Conservation (phyloP, 2,113 vertebrate species). For the Pelvicachromis taeniatus region DNA sequence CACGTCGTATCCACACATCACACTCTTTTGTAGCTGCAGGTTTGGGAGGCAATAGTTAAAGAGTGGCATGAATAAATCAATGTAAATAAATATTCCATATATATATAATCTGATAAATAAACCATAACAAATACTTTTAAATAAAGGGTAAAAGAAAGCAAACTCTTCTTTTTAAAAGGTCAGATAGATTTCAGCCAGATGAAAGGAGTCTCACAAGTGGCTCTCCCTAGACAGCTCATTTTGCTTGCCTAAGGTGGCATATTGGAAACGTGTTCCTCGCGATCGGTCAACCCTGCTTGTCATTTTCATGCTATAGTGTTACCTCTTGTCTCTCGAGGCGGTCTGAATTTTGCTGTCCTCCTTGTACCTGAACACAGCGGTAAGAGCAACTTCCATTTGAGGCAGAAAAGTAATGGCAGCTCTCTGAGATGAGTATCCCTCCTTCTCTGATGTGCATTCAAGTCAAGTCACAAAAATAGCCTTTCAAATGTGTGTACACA, state of each 20-base stretch:
- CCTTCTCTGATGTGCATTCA: slow-evolving; percentile 41
- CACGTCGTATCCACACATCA: slow-evolving; percentile 22
- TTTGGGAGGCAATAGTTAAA: slow-evolving; percentile 20
- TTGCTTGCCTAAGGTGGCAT: slow-evolving; percentile 49
- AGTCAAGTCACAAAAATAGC: slow-evolving; percentile 53
- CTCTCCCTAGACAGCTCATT: slow-evolving; percentile 51
- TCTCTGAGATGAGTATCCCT: slow-evolving; percentile 30
- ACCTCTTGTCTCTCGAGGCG: slow-evolving; percentile 10
- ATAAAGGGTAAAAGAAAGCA: slow-evolving; percentile 34
- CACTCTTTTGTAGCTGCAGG: slow-evolving; percentile 4
- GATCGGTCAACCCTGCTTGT: slow-evolving; percentile 42
- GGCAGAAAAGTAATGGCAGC: slow-evolving; percentile 26
- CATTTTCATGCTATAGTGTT: slow-evolving; percentile 37
- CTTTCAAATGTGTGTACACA: slow-evolving; percentile 32
- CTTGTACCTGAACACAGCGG: slow-evolving; percentile 21
- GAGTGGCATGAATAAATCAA: slow-evolving; percentile 48
- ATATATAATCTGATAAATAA: slow-evolving; percentile 57
- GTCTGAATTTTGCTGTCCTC: slow-evolving; percentile 30
- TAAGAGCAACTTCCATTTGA: slow-evolving; percentile 42
- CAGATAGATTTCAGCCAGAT: slow-evolving; percentile 41
- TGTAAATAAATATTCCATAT: slow-evolving; percentile 55
- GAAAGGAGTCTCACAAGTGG: slow-evolving; percentile 29
- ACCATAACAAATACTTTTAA: slow-evolving; percentile 47
- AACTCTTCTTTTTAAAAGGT: slow-evolving; percentile 43
- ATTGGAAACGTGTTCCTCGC: slow-evolving; percentile 46